These are phyloP conservation scores for Uria aalge DNA, from an alignment of 2,113 vertebrate species.

Conservation along the genomic window DNA sequence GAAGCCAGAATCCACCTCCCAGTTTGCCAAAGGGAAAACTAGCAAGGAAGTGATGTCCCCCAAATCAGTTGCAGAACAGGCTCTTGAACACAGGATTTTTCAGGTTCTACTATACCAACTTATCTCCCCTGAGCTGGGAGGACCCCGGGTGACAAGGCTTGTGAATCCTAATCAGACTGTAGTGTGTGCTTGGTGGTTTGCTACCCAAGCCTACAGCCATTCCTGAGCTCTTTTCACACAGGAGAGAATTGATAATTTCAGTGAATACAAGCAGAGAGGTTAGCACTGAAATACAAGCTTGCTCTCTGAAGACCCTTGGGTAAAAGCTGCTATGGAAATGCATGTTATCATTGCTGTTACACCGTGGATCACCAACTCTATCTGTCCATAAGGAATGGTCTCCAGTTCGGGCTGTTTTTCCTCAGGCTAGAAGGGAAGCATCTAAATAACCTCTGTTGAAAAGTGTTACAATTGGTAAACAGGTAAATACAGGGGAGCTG, in stretches of 20 bases:
- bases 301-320: neutral
- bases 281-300: neutral
- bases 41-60: neutral
- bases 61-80: neutral
- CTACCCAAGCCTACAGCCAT: neutral
- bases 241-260: neutral
- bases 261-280: neutral
- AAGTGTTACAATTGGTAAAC: neutral
- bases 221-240: neutral
- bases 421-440: neutral
- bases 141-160: neutral
- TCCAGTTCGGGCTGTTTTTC: neutral
- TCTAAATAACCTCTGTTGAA: neutral
- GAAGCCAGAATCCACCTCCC: neutral
- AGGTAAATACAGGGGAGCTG: neutral
- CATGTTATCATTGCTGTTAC: neutral
- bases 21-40: neutral
- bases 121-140: neutral
- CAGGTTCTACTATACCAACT: neutral
- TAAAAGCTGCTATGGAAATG: neutral
- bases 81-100: neutral
- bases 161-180: neutral
- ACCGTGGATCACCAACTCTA: neutral
- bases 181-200: neutral
- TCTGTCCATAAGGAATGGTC: neutral